Evolutionary conservation across 1,140 invertebrate genomes (phyloP), one percentile per base, ranked within the genome.

Genomic region (Aradophagus sp.): DNA sequence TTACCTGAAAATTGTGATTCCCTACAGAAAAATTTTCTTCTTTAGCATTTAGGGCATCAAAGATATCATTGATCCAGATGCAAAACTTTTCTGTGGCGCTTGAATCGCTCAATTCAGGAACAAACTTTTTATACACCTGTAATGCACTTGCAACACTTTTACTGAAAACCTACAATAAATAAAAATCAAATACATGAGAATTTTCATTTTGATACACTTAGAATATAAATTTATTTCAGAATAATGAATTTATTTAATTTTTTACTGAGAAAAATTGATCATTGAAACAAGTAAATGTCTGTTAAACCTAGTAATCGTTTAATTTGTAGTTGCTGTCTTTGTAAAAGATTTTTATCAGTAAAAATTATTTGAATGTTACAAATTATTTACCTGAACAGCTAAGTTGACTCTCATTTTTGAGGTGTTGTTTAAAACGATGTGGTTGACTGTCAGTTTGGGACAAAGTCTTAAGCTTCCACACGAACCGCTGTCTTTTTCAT

Each of bases 401-500:
- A 36, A 36, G 14, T 50, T 26, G 6, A 50, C 45, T 36, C 32
- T 50, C 45, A 36, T 50, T 27, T 50, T 50, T 27, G 31, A 50
- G 5, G 45, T 20, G 16, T 20, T 50, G 27, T 50, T 35, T 27
- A 50, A 36, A 15, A 2, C 26, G 13, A 50, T 10, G 11, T 50
- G 45, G 26, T 50, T 36, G 0, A 36, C 13, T 11, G 17, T 50
- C 5, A 50, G 5, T 36, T 50, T 50, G 2, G 31, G 45, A 11
- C 45, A 36, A 14, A 50, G 19, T 15, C 32, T 5, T 15, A 5
- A 26, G 35, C 15, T 36, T 5, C 8, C 10, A 26, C 17, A 19
- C 14, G 19, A 35, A 26, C 10, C 16, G 31, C 32, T 50, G 14
- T 50, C 45, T 15, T 6, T 36, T 36, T 50, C 45, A 8, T 36